These are phyloP conservation scores for Apotomis betuletana DNA, from an alignment of 2,888 invertebrate species.

Conservation along the genomic window DNA sequence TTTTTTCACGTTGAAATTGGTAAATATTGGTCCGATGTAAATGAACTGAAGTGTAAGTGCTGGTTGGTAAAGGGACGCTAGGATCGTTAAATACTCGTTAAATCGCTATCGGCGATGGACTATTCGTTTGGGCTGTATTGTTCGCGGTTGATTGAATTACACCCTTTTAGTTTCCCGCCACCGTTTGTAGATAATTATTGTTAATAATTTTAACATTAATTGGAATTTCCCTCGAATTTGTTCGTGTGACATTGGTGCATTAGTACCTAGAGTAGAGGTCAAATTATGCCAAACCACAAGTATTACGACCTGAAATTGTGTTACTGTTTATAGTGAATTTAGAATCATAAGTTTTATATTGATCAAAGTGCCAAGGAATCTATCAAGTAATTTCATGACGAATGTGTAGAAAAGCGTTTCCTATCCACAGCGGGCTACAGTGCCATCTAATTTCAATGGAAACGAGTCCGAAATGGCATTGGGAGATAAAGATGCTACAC, in stretches of 20 bases:
- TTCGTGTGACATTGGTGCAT: background rate
- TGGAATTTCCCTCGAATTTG: background rate
- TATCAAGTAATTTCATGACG: too few relatives aligned
- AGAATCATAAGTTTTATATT: too few relatives aligned
- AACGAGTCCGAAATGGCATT: too few relatives aligned
- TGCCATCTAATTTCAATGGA: too few relatives aligned
- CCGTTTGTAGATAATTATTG: background rate
- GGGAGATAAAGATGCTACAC: too few relatives aligned
- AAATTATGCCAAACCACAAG: too few relatives aligned
- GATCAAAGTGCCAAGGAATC: too few relatives aligned
- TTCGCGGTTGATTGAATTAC: slow-evolving; percentile 16
- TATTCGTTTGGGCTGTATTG: slow-evolving; percentile 14
- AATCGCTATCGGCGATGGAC: slow-evolving; percentile 44
- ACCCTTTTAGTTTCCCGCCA: background rate
- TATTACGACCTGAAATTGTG: too few relatives aligned
- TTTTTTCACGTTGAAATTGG: background rate
- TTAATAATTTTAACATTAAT: background rate
- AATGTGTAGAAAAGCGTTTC: too few relatives aligned
- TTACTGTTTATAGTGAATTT: too few relatives aligned
- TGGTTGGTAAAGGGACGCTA: slow-evolving; percentile 20
- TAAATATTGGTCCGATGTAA: background rate
- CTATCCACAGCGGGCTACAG: too few relatives aligned
- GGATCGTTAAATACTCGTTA: slow-evolving; percentile 56
- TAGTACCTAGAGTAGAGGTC: background rate
- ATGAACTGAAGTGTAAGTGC: slow-evolving; percentile 2